Evolutionary conservation across 1,140 invertebrate species (phyloP), one percentile per base, ranked within the genome.

Genomic region (Platyscapa corneri): DNA sequence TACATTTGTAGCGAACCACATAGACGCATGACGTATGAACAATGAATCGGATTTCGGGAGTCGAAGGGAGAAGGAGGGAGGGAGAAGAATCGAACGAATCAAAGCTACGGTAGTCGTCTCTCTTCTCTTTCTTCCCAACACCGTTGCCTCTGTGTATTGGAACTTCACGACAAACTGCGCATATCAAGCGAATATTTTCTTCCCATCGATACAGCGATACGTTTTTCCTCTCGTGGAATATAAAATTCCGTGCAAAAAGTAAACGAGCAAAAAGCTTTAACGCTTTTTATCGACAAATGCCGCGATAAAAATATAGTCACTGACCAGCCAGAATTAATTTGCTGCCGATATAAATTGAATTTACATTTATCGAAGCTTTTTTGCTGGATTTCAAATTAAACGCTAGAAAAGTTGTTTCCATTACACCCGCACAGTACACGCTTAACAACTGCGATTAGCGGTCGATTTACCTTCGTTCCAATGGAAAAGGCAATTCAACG

Each of bases 41-140:
- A 86, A 86, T 81, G 84, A 86, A 60, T 74, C 32, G 70, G 20
- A 30, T 80, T 84, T 77, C 56, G 37, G 74, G 39, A 77, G 18
- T 56, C n/a, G 65, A n/a, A 77, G 20, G 16, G 27, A 49, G 20
- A 74, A 18, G 20, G 37, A 72, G 20, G 23, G 60, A 64, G 32
- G 65, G 18, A 79, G 53, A 79, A 79, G 39, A 79, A 39, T 79
- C 30, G 49, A 32, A 12, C 49, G 3, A 14, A 53, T 53, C 76
- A 78, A 37, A 60, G 12, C 0, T 23, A 53, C 12, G n/a, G 18
- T 20, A 1, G n/a, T 53, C 37, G 14, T 53, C 12, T 23, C 76
- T 39, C 64, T 64, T 78, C 27, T 64, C 32, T 32, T 78, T 27
- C 34, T 37, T n/a, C n/a, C 6, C 3, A 3, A 12, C 27, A 42